These are phyloP conservation scores for Drosophila sp. DNA, from an alignment of 1,140 invertebrate species.

Conservation along the genomic window DNA sequence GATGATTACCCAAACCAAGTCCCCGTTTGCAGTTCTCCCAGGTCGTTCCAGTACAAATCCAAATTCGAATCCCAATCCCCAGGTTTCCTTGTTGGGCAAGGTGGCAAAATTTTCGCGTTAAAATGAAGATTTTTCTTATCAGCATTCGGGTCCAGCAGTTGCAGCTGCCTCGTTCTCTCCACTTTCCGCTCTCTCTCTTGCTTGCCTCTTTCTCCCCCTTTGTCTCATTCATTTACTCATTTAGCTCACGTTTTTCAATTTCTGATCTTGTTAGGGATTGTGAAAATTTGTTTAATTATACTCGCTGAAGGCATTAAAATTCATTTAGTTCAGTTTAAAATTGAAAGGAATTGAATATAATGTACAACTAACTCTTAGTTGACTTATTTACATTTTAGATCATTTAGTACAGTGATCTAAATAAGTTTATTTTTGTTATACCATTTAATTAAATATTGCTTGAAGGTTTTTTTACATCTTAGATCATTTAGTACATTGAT, in stretches of 20 bases:
- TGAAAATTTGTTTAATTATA: slow-evolving; percentile 77
- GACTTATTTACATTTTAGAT: slow-evolving; percentile 17
- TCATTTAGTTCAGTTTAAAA: background rate
- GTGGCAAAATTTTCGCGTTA: slow-evolving; percentile 80
- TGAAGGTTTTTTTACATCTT: slow-evolving; percentile 13
- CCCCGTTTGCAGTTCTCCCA: slow-evolving; percentile 5
- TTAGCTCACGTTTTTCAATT: slow-evolving; percentile 76
- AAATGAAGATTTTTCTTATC: slow-evolving; percentile 80
- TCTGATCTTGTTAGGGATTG: slow-evolving; percentile 32
- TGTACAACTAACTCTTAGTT: background rate
- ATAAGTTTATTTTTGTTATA: no score
- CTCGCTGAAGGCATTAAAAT: slow-evolving; percentile 24
- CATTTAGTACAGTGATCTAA: background rate
- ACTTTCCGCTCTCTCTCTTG: background rate
- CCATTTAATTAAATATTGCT: no score
- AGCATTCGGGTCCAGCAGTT: slow-evolving; percentile 32
- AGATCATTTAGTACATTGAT: background rate
- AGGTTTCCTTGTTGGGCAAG: slow-evolving; percentile 46
- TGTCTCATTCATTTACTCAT: slow-evolving; percentile 2
- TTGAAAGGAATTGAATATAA: background rate
- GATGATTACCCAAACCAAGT: slow-evolving; percentile 64
- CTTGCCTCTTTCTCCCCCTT: background rate
- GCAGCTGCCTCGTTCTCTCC: slow-evolving; percentile 20
- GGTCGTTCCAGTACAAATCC: background rate
- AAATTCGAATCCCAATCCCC: slow-evolving; percentile 12